phyloP scores from a whole-genome alignment of 1,140 invertebrate genomes.

The Oscheius sp. region DNA sequence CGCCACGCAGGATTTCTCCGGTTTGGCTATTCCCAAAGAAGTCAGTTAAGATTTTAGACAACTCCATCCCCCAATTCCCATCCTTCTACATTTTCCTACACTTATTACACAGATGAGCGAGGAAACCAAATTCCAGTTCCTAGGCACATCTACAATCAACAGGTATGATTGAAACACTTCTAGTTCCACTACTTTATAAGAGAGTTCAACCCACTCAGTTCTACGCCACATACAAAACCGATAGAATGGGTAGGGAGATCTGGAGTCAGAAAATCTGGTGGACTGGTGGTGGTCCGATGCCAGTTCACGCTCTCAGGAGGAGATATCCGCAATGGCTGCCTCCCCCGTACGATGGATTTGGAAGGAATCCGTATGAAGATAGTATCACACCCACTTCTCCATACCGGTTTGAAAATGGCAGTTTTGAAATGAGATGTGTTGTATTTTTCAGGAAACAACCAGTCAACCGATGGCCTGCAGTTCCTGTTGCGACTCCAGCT shows the following conservation, averaged over 20 bases:
- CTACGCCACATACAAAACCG: not conserved
- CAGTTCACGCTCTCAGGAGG: not conserved
- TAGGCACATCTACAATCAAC: no score
- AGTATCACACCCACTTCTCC: no score
- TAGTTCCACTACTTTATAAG: no score
- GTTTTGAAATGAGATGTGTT: no score
- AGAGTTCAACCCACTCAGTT: constrained; percentile 1
- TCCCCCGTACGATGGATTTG: not conserved
- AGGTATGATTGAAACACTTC: no score
- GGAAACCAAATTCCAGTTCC: not conserved
- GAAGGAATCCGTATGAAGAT: not conserved
- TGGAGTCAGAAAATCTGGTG: constrained; percentile 8
- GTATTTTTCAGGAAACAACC: no score
- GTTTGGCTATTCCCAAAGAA: not conserved
- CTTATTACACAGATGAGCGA: not conserved
- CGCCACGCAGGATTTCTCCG: constrained; percentile 17
- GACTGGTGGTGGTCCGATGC: not conserved
- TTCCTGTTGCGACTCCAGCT: not conserved
- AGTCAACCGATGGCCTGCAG: not conserved
- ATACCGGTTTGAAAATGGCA: no score
- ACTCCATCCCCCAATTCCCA: not conserved
- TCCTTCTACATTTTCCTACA: not conserved
- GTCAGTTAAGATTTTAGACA: not conserved
- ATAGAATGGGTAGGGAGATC: not conserved
- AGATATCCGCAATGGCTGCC: not conserved